Conservation (phyloP, 2,888 invertebrate genomes). For the Folsomia manolachei region DNA sequence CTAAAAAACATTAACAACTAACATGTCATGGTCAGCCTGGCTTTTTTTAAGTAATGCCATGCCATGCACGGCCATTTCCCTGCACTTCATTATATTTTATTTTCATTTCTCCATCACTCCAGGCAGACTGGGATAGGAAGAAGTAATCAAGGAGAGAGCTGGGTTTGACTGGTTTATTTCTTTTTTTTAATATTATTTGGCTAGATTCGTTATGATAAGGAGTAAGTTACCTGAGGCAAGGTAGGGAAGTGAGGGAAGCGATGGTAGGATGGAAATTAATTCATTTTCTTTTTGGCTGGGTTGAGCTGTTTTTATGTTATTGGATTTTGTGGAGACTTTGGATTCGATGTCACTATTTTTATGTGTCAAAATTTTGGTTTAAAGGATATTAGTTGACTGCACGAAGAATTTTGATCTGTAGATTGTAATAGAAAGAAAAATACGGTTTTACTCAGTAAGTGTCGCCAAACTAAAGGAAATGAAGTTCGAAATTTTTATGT, state of each 20-base stretch:
- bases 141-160: neutral
- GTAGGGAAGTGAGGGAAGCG: neutral
- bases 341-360: too few relatives aligned
- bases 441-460: too few relatives aligned
- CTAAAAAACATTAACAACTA: too few relatives aligned
- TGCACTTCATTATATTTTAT: neutral
- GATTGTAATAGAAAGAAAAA: too few relatives aligned
- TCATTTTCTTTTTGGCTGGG: neutral
- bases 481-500: too few relatives aligned
- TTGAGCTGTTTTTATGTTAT: neutral
- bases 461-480: too few relatives aligned
- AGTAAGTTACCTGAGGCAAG: too few relatives aligned
- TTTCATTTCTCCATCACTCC: neutral
- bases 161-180: neutral
- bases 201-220: neutral
- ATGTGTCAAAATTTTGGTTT: too few relatives aligned
- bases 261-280: neutral
- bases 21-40: neutral
- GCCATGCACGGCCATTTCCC: neutral
- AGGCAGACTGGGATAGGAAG: neutral
- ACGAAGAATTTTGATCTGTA: too few relatives aligned
- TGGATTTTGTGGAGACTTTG: too few relatives aligned
- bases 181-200: neutral
- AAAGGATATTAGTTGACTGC: too few relatives aligned
- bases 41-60: too few relatives aligned